Conservation (phyloP, 2,797 vertebrate species). For the Rallus crepitans region DNA sequence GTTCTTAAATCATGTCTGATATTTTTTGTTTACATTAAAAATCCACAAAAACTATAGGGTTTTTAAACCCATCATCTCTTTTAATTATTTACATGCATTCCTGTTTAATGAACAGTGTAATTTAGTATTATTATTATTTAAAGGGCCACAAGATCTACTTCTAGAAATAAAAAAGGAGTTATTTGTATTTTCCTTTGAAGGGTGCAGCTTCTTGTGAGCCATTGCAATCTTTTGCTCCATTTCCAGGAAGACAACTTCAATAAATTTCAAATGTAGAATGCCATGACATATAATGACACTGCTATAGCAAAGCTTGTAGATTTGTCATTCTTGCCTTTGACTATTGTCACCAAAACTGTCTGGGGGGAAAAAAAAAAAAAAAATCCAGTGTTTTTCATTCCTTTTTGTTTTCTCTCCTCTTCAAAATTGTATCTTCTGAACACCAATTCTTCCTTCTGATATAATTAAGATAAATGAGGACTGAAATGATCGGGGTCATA, state of each 20-base stretch:
- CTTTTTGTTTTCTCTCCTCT: not conserved
- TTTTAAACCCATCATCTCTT: not conserved
- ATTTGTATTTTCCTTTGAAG: not conserved
- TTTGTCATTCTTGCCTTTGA: not conserved
- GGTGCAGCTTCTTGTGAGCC: not conserved
- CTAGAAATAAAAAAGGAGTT: not conserved
- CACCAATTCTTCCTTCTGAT: not conserved
- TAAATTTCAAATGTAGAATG: not conserved
- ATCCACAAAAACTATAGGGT: not conserved
- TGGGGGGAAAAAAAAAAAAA: no score
- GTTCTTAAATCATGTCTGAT: not conserved
- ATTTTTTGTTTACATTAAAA: not conserved
- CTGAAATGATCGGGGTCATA: not conserved
- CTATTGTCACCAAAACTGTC: not conserved
- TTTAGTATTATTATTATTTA: not conserved
- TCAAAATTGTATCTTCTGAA: not conserved
- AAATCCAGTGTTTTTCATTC: not conserved
- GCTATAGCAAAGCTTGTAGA: not conserved
- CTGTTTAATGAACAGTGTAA: not conserved
- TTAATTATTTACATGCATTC: not conserved
- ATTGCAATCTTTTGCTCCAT: not conserved
- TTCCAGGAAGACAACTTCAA: conserved; percentile 6
- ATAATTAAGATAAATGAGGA: not conserved
- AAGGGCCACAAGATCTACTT: not conserved
- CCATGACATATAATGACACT: not conserved